phyloP scores from a whole-genome alignment of 2,797 vertebrate genomes.

The Salarias fasciatus region DNA sequence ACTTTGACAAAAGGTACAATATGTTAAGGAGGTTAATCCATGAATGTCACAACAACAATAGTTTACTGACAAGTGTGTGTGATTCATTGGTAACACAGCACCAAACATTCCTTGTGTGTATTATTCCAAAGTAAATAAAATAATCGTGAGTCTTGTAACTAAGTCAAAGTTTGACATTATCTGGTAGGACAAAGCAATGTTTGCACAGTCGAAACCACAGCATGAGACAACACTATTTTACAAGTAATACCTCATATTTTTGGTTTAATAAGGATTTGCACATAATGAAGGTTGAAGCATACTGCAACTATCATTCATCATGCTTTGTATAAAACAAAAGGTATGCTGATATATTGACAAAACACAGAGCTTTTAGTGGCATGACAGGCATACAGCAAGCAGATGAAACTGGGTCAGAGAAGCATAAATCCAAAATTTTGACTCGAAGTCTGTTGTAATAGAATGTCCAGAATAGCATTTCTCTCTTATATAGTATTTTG shows the following conservation, averaged over 20 bases:
- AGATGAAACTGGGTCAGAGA: no score
- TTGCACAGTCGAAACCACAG: not conserved
- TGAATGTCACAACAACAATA: no score
- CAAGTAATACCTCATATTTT: no score
- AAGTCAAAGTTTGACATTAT: not conserved
- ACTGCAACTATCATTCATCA: no score
- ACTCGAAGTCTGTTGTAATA: no score
- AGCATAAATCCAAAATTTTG: no score
- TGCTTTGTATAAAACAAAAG: no score
- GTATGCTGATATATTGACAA: no score
- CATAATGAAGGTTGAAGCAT: no score
- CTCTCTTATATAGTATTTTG: not conserved
- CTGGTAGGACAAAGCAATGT: not conserved
- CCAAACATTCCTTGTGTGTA: slow-evolving; percentile 23
- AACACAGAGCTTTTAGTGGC: no score
- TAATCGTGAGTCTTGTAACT: not conserved
- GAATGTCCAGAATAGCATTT: not conserved
- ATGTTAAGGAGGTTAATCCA: not conserved
- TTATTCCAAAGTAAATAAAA: slow-evolving; percentile 34
- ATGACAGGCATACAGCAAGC: no score
- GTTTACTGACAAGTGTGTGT: not conserved
- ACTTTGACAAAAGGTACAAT: not conserved
- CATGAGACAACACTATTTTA: not conserved
- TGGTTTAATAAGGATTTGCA: not conserved
- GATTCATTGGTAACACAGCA: slow-evolving; percentile 22